Base-by-base conservation (phyloP, 1,140 invertebrate species). In the Calephelis nemesis region DNA sequence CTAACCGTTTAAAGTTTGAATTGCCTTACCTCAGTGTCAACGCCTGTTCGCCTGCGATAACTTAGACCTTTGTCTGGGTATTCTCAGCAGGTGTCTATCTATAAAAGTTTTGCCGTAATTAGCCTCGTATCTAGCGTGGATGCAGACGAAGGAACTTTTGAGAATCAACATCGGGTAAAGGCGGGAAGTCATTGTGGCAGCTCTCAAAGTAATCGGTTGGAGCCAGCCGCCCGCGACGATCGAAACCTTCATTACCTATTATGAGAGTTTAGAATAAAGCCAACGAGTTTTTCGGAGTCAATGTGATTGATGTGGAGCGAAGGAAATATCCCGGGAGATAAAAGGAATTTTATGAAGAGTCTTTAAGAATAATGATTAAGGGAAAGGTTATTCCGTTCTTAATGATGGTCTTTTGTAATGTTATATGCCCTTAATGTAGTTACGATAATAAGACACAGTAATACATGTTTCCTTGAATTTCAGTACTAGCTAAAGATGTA, bases 291-390 rank as follows among this genome's bases (percentile, higher is more conserved):
- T 90, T 90, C 85, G 82, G 81, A 91, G 84, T 90, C 83, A 88
- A 90, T 90, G 87, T 91, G 89, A 91, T 91, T 91, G 88, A 91
- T 91, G 84, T 87, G 81, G 77, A 85, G 79, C 81, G 79, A 81
- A 90, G 85, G 85, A 88, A 90, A 90, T 88, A 91, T 90, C 89
- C 85, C 82, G 83, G 76, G 86, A 91, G 87, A 91, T 91, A 90
- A 91, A 90, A 90, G 86, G 88, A 91, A 90, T 91, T 90, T 91
- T 89, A 91, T 91, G 88, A 91, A 91, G 84, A 90, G 83, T 89
- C 87, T 90, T 91, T 90, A 90, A 88, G 89, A 91, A 91, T 90
- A 91, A 91, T 91, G 85, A 90, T 90, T 91, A 90, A 88, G 85
- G 83, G 81, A 89, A 91, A 88, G 85, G 87, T 88, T 91, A 88